Evolutionary conservation across 2,797 vertebrate genomes (phyloP).

Genomic region (Spinus olivaceus): DNA sequence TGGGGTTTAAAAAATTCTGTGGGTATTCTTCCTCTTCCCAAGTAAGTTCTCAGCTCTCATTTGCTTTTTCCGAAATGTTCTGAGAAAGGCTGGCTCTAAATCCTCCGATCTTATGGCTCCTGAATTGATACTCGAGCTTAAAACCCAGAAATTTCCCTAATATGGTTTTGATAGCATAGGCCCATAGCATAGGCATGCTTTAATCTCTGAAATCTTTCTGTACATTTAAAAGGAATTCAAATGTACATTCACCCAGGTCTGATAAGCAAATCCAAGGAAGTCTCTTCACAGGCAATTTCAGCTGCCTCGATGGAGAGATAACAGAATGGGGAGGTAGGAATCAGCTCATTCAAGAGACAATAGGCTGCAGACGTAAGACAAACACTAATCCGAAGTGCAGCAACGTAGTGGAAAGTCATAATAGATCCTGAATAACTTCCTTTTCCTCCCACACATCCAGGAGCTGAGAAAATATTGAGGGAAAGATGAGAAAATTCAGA

Average conservation of each 20-base stretch:
- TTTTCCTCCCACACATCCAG: conserved; percentile 53
- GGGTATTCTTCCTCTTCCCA: not conserved
- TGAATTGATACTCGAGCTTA: not conserved
- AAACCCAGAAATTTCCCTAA: not conserved
- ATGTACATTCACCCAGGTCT: not conserved
- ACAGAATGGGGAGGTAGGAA: not conserved
- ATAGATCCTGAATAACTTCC: conserved; percentile 57
- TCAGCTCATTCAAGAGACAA: conserved; percentile 13
- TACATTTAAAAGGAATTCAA: not conserved
- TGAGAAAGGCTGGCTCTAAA: not conserved
- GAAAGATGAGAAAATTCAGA: conserved; percentile 39
- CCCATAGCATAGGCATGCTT: not conserved
- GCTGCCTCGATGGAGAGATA: conserved; percentile 3
- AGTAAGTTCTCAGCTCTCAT: not conserved
- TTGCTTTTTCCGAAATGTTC: not conserved
- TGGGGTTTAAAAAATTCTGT: not conserved
- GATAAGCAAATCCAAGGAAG: not conserved
- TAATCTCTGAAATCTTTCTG: not conserved
- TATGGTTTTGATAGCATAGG: not conserved
- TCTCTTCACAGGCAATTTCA: not conserved
- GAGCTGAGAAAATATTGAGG: conserved; percentile 47
- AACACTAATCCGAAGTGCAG: conserved; percentile 14
- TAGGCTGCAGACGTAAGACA: conserved; percentile 1
- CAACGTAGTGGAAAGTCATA: conserved; percentile 56
- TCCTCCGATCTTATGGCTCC: not conserved